phyloP scores from a whole-genome alignment of 2,888 invertebrate genomes.

The Aporophyla lueneburgensis region DNA sequence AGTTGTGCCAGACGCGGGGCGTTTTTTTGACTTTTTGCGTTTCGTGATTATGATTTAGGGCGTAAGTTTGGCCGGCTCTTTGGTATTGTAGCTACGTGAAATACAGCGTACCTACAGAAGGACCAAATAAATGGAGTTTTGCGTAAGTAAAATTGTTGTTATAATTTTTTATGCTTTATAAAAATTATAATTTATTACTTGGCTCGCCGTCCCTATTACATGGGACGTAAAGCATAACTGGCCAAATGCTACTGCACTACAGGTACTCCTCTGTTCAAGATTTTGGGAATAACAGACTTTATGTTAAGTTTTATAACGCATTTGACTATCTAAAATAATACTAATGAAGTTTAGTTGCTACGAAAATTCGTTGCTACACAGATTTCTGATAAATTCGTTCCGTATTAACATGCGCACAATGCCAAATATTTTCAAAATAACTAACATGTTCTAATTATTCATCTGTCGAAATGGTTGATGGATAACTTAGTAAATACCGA shows the following conservation, averaged over 20 bases:
- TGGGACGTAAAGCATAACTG: background rate
- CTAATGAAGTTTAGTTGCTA: background rate
- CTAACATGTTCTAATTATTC: background rate
- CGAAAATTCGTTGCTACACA: background rate
- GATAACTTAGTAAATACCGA: background rate
- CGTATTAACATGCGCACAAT: background rate
- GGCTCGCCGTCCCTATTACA: background rate
- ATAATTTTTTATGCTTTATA: background rate
- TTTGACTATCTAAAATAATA: background rate
- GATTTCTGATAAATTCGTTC: background rate
- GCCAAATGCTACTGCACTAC: background rate
- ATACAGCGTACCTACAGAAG: constrained; percentile 2
- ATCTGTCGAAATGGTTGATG: background rate
- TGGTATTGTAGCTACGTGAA: constrained; percentile 1
- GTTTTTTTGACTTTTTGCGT: constrained; percentile 27
- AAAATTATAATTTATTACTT: too few species aligned
- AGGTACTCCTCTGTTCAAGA: too few species aligned
- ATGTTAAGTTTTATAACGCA: background rate
- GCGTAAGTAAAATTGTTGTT: background rate
- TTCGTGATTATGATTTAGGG: constrained; percentile 47
- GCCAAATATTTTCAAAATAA: background rate
- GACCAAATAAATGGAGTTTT: background rate
- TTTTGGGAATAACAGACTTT: background rate
- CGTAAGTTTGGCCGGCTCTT: constrained; percentile 9
- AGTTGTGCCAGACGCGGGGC: constrained; percentile 24